Evolutionary conservation across 2,888 invertebrate genomes (phyloP), one percentile per base, ranked within the genome.

Genomic region (Erebia palarica): DNA sequence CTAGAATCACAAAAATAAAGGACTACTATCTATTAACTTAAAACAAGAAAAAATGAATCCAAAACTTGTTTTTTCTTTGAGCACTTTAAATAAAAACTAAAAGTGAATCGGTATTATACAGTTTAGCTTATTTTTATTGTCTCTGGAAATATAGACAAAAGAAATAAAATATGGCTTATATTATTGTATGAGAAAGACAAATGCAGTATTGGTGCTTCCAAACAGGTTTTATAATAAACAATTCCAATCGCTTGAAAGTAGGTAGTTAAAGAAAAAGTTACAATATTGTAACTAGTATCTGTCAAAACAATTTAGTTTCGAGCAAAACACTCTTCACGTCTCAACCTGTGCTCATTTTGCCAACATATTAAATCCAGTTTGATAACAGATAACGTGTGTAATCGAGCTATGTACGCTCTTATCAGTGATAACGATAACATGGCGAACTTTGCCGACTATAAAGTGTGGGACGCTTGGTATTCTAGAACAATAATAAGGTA

Each of bases 331-430:
- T n/a, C n/a, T 16, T 36, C 69, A 21, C 64, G 68, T 70, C 65
- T 60, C 69, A 73, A 72, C 71, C 68, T 71, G 75, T 58, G 73
- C 70, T 74, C 21, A 36, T 51, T 49, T 47, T 49, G 47, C 47
- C n/a, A 72, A 72, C 65, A 57, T 66, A 82, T 86, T 87, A 87
- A 91, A 88, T 91, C 83, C 84, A 82, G 81, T 83, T 79, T 86
- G 91, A 91, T 92, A 91, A 88, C 80, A 83, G 89, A 90, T 92
- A 91, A 90, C 79, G 77, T 70, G 74, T 83, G 84, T 87, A 87
- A 92, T 92, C 92, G 81, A 86, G 85, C 88, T 84, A 91, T 92
- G 92, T 90, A 85, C 82, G 78, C 84, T 77, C 81, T 91, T 91
- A 92, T 92, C 91, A 88, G 83, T 86, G 92, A 92, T 92, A 92